phyloP scores from a whole-genome alignment of 2,113 vertebrate species.

The Entosphenus tridentatus region DNA sequence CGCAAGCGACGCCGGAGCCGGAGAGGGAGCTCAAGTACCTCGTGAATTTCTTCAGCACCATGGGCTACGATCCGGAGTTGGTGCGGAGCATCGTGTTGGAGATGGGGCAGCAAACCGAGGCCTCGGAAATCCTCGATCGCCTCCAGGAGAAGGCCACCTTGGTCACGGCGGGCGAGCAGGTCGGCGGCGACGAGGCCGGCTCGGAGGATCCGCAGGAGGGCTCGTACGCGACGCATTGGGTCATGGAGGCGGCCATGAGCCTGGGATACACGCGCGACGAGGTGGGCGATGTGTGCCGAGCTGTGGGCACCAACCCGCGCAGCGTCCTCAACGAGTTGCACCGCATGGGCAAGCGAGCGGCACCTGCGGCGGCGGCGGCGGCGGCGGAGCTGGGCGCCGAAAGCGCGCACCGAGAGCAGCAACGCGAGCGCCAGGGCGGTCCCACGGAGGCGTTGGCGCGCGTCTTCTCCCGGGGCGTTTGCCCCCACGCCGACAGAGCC shows the following conservation, averaged over 20 bases:
- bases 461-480: no score
- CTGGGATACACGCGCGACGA: neutral
- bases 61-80: conserved; percentile 31
- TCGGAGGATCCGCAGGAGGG: neutral
- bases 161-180: conserved; percentile 15
- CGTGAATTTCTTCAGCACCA: conserved; percentile 35
- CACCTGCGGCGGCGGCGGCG: no score
- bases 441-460: no score
- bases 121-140: conserved; percentile 32
- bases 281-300: neutral
- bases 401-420: no score
- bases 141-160: conserved; percentile 24
- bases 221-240: conserved; percentile 13
- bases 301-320: neutral
- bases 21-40: conserved; percentile 27
- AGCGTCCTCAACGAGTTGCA: conserved; percentile 5
- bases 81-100: conserved; percentile 24
- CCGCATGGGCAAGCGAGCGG: no score
- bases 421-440: no score
- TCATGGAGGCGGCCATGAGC: conserved; percentile 12
- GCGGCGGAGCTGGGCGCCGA: no score
- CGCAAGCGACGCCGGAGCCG: conserved; percentile 14
- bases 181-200: neutral
- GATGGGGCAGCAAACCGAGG: conserved; percentile 23
- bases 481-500: no score